Conservation (phyloP, 2,888 invertebrate species). For the Tipula confusa region DNA sequence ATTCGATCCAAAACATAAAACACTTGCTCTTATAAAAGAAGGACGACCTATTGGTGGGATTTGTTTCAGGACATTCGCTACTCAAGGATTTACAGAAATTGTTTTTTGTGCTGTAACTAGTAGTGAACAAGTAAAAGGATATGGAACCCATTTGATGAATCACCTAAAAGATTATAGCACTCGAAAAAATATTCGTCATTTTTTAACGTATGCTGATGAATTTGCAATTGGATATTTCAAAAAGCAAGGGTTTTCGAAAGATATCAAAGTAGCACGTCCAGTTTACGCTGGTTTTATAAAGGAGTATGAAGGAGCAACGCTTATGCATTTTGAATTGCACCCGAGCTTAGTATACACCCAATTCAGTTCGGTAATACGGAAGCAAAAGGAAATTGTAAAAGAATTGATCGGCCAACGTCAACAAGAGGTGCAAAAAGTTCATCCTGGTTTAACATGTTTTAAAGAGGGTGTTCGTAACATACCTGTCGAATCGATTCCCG, state of each 20-base stretch:
- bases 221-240: constrained; percentile 94
- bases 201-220: constrained; percentile 95
- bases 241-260: constrained; percentile 95
- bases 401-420: constrained; percentile 82
- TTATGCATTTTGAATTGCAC: constrained; percentile 98
- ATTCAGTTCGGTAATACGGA: constrained; percentile 81
- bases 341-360: constrained; percentile 91
- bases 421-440: constrained; percentile 73
- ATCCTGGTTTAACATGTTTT: constrained; percentile 83
- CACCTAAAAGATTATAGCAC: constrained; percentile 97
- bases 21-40: constrained; percentile 84
- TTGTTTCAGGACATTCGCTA: constrained; percentile 90
- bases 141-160: constrained; percentile 98
- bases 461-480: constrained; percentile 82
- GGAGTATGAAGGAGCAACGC: constrained; percentile 95
- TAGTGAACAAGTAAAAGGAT: constrained; percentile 95
- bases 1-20: constrained; percentile 95
- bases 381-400: constrained; percentile 79
- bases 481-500: constrained; percentile 82
- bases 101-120: constrained; percentile 97
- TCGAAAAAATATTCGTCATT: constrained; percentile 81
- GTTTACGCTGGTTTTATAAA: constrained; percentile 93
- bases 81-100: constrained; percentile 95
- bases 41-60: constrained; percentile 94
- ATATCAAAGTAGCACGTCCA: constrained; percentile 77